Evolutionary conservation across 2,888 invertebrate genomes (phyloP).

Genomic region (Pyrochroa serraticornis): DNA sequence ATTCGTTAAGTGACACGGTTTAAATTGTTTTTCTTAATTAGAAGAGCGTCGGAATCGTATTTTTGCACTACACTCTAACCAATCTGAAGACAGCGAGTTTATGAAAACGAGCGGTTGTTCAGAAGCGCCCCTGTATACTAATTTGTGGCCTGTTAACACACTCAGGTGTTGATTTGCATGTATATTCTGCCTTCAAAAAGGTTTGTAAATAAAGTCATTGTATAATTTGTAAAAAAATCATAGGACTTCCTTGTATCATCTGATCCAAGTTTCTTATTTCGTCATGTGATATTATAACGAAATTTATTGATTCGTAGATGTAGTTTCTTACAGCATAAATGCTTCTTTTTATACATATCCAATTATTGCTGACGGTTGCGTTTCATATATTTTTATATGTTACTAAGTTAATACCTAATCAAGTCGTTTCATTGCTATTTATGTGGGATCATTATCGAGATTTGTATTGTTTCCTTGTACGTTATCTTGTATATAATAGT

Average conservation of each 20-base stretch:
- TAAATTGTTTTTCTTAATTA: no score
- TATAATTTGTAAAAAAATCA: slow-evolving; percentile 45
- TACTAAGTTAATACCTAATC: slow-evolving; percentile 24
- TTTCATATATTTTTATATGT: slow-evolving; percentile 22
- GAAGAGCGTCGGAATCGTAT: not conserved
- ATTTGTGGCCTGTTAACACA: slow-evolving; percentile 36
- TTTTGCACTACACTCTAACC: no score
- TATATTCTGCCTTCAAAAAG: slow-evolving; percentile 13
- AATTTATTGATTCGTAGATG: slow-evolving; percentile 21
- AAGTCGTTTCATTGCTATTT: slow-evolving; percentile 27
- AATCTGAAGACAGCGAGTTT: no score
- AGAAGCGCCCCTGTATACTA: slow-evolving; percentile 30
- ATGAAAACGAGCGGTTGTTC: no score
- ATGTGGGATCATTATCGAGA: slow-evolving; percentile 27
- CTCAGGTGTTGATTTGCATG: slow-evolving; percentile 34
- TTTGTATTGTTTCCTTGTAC: slow-evolving; percentile 32
- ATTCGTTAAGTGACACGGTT: no score
- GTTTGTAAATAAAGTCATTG: slow-evolving; percentile 31
- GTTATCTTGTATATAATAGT: slow-evolving; percentile 49
- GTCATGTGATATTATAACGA: slow-evolving; percentile 26
- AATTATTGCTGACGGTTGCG: slow-evolving; percentile 26
- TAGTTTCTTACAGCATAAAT: slow-evolving; percentile 25
- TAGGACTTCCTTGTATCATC: slow-evolving; percentile 42
- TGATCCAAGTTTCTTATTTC: slow-evolving; percentile 19
- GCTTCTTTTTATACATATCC: slow-evolving; percentile 30